Base-by-base conservation (phyloP, 2,888 invertebrate species). In the Parascotia fuliginaria region DNA sequence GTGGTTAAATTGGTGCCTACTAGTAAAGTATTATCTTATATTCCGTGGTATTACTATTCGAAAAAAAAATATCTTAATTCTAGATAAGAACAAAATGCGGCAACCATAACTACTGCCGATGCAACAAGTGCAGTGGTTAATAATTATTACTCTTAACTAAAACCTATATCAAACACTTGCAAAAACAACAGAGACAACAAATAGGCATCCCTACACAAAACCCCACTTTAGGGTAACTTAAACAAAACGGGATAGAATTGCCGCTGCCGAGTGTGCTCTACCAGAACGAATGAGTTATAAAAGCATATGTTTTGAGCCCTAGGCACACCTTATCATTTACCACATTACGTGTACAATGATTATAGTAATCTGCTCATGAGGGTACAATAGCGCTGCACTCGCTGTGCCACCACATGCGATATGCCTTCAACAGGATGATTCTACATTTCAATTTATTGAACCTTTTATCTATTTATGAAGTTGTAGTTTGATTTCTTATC, bases 271-370 rank as follows among this genome's bases (percentile, higher is more conserved):
- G 70, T 62, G 73, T 73, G 73, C 73, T 68, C 77, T 76, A 70
- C 77, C 84, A 87, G 85, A 87, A 89, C 89, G 85, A 89, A 88
- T 84, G 86, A 83, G 89, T 80, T 79, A 81, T 81, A 85, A 87
- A 84, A 89, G 85, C 92, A 92, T 91, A 89, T 92, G 90, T 92
- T 92, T 89, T 85, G 88, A 85, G 83, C 77, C 77, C 84, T 85
- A 82, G 85, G 79, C 83, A 81, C 81, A 90, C 87, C 89, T 91
- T 89, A 90, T 92, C 91, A 92, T 92, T 91, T 92, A 90, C 91
- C 87, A 75, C 88, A 89, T 92, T 92, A 92, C 87, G 86, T 83
- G 83, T 54, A 77, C 83, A 83, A 85, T 92, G 91, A 92, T 92
- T 92, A 92, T 89, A 90, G 92, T 92, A 91, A 92, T 92, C 89